Base-by-base conservation (phyloP, 2,113 vertebrate species). In the Myxocyprinus asiaticus region DNA sequence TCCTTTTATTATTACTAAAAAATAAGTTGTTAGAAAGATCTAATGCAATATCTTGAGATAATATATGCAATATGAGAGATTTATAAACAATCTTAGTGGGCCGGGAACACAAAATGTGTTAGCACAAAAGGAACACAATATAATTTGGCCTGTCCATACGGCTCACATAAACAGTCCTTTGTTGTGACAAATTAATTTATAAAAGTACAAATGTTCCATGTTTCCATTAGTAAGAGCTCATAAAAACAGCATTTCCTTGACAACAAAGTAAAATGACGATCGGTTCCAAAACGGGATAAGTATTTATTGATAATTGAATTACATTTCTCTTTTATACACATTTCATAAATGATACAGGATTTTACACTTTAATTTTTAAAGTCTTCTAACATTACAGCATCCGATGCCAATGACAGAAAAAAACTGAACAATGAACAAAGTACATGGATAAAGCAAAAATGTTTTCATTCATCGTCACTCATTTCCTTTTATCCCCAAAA, bases 281-380 rank as follows among this genome's bases (percentile, higher is more conserved):
- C 4, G 42, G 63, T 77, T 96, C 96, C 95, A 98, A 99, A 99
- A 95, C 91, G 91, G 94, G 96, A 93, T 96, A 96, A 93, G 93
- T 95, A 95, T 98, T 99, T 99, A 99, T 99, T 99, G 96, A 96
- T 98, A 94, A 95, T 95, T 96, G 98, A 98, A 98, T 96, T 97
- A 98, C 97, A 98, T 95, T 95, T 33, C 22, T 33, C 22, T 33
- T 99, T 99, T 98, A 96, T 99, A 98, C 97, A 99, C 96, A 97
- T 98, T 97, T 98, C 96, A 97, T 98, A 98, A 98, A 98, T 98
- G 97, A 95, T 98, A 98, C 96, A 98, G 94, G 95, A 97, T 97
- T 98, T 97, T 98, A 98, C 96, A 97, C 94, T 89, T 83, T 88
- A 90, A 89, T 90, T 74, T 92, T 92, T 92, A 89, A 79, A 85